Evolutionary conservation across 2,888 invertebrate genomes (phyloP), one percentile per base, ranked within the genome.

Genomic region (Myopa testacea): DNA sequence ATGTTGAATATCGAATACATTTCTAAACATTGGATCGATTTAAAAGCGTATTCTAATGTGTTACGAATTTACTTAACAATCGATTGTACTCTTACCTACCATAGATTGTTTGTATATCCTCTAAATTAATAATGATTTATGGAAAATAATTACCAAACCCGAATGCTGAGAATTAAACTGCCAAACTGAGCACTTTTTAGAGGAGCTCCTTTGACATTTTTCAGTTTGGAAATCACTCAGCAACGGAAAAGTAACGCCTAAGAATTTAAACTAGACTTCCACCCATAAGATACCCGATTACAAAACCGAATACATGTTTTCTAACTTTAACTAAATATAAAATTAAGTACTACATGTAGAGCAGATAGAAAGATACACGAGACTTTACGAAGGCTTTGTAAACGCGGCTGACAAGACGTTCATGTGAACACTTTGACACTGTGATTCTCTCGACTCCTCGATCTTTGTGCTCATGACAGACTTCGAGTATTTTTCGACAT

Each of bases 401-500:
- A 78, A 78, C 77, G 70, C 80, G 77, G 77, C 62, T 78, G 77
- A 34, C 77, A 67, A 72, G 63, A 55, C 76, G 38, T 63, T 38
- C 16, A 52, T 5, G 65, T n/a, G 16, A 55, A 55, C 55, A 55
- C 55, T 55, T 3, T 45, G 6, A 2, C 12, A 4, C 37, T 37
- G 37, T 34, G 26, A 50, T 16, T 8, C 10, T 38, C 70, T 37
- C 34, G 19, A 16, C 4, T n/a, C 19, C 38, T 52, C 1, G 55
- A 4, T n/a, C 7, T 10, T 19, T 8, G n/a, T 19, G 75, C 55
- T 76, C 76, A 76, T 63, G 82, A 77, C 69, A 81, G 78, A 45
- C 78, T 75, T 78, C 87, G 84, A n/a, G 52, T 37, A 82, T 84
- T 86, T 85, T 88, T 88, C 81, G 88, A 84, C 73, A 88, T 83